Evolutionary conservation across 1,140 invertebrate species (phyloP).

Genomic region (Armadillidium nasatum): DNA sequence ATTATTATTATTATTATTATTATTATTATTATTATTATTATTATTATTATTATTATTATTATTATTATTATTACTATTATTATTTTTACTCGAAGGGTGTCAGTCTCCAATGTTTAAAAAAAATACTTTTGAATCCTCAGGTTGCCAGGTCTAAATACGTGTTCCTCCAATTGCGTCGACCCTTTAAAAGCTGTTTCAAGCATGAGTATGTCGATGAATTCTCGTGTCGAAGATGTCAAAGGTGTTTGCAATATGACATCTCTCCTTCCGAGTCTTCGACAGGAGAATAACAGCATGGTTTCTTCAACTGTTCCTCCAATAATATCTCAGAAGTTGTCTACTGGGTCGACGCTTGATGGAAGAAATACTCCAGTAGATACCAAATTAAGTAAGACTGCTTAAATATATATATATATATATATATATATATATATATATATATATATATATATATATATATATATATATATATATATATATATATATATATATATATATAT

Average conservation of each 20-base stretch:
- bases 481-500: no score
- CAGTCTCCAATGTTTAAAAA: no score
- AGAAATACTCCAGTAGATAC: not conserved
- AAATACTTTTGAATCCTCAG: no score
- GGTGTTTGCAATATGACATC: not conserved
- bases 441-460: no score
- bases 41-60: no score
- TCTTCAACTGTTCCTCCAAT: not conserved
- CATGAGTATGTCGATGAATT: not conserved
- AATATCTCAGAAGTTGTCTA: not conserved
- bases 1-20: no score
- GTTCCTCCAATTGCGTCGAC: not conserved
- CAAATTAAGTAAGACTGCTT: not conserved
- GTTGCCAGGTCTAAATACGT: not conserved
- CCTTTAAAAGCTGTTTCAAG: not conserved
- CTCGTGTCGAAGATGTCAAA: constrained; percentile 2
- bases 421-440: no score
- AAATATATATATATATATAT: no score
- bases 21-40: no score
- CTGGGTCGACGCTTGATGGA: not conserved
- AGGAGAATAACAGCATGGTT: not conserved
- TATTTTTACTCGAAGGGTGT: no score
- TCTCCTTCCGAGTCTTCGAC: not conserved
- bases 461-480: no score
- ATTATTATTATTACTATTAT: no score